Conservation (phyloP, 1,140 invertebrate genomes). For the Aphidius ervi region DNA sequence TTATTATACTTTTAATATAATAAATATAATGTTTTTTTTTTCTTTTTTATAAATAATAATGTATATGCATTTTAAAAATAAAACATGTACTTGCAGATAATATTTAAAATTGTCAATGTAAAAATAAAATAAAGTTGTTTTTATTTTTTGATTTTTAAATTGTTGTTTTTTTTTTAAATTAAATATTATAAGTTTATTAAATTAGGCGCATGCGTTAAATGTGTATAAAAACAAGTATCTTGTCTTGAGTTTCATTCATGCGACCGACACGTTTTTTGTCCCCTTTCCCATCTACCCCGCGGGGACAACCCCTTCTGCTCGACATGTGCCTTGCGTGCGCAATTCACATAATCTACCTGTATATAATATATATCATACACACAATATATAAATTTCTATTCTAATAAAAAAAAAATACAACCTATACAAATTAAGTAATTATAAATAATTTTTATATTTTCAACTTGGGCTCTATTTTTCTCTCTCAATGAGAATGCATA, state of each 20-base stretch:
- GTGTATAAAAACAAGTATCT: background rate
- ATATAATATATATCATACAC: background rate
- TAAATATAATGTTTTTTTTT: no score
- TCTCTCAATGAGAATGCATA: no score
- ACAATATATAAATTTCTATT: background rate
- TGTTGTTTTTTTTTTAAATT: background rate
- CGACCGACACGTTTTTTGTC: slow-evolving; percentile 1
- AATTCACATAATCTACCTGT: slow-evolving; percentile 1
- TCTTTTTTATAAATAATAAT: no score
- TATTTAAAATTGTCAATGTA: background rate
- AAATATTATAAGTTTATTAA: background rate
- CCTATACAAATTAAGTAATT: no score
- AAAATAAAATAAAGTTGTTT: background rate
- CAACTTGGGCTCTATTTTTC: no score
- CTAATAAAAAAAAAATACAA: background rate
- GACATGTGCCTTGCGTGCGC: slow-evolving; percentile 8
- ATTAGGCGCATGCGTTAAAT: slow-evolving; percentile 1
- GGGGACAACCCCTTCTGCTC: background rate
- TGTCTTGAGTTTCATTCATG: slow-evolving; percentile 17
- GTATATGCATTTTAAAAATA: no score
- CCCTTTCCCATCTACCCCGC: no score
- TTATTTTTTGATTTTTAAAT: background rate
- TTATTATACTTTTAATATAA: no score
- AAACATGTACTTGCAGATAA: background rate
- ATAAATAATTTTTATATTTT: no score